These are phyloP conservation scores for Tachina fera DNA, from an alignment of 2,888 invertebrate species.

Conservation along the genomic window DNA sequence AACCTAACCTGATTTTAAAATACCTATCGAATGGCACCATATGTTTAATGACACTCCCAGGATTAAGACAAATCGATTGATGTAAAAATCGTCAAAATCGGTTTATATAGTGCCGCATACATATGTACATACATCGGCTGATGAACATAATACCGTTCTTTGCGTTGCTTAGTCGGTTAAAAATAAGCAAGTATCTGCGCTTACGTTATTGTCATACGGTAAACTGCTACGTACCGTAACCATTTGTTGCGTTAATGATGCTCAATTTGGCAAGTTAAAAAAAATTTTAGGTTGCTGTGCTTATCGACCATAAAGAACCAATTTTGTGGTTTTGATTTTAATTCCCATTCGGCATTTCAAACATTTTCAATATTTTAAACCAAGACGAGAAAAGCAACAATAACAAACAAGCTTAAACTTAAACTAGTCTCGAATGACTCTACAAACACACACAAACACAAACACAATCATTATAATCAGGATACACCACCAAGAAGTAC, in stretches of 20 bases:
- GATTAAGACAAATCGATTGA: too few relatives aligned
- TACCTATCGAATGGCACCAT: too few relatives aligned
- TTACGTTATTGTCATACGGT: not conserved
- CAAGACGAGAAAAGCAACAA: conserved; percentile 28
- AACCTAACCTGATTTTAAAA: too few relatives aligned
- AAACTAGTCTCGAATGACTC: not conserved
- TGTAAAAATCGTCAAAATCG: too few relatives aligned
- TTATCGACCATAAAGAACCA: conserved; percentile 44
- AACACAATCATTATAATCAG: conserved; percentile 30
- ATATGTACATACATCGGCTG: too few relatives aligned
- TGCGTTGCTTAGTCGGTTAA: too few relatives aligned
- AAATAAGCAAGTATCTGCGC: not conserved
- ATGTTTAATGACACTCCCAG: too few relatives aligned
- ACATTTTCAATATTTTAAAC: conserved; percentile 43
- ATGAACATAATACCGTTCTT: too few relatives aligned
- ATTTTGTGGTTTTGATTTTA: conserved; percentile 52
- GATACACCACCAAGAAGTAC: conserved; percentile 33
- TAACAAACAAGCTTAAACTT: conserved; percentile 5
- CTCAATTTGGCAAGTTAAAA: not conserved
- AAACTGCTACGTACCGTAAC: not conserved
- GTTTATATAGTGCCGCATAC: too few relatives aligned
- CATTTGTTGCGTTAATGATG: not conserved
- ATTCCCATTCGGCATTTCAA: conserved; percentile 63
- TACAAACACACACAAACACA: not conserved
- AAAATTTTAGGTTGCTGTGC: not conserved